These are phyloP conservation scores for Amphipyra tragopoginis DNA, from an alignment of 2,888 invertebrate genomes.

Conservation along the genomic window DNA sequence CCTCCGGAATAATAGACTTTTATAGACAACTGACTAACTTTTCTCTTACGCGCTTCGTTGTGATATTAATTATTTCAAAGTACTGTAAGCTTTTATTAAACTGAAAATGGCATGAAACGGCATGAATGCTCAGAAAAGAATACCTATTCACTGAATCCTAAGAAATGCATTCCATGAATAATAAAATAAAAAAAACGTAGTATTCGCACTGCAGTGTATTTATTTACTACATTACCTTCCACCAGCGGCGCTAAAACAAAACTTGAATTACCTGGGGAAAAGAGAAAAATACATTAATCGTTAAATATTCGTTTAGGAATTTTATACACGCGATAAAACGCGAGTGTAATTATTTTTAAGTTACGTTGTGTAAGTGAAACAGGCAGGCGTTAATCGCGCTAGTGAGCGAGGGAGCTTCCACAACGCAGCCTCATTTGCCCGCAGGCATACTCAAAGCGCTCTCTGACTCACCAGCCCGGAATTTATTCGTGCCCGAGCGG, in stretches of 20 bases:
- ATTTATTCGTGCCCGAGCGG: slow-evolving; percentile 56
- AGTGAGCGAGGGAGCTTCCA: slow-evolving; percentile 21
- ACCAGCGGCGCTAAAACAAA: slow-evolving; percentile 23
- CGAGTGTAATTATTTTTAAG: slow-evolving; percentile 17
- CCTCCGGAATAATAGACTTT: slow-evolving; percentile 19
- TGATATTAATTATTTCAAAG: slow-evolving; percentile 19
- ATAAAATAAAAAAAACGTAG: slow-evolving; percentile 3
- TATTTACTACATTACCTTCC: slow-evolving; percentile 37
- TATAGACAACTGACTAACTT: slow-evolving; percentile 20
- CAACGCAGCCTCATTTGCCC: slow-evolving; percentile 53
- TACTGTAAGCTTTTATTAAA: background rate
- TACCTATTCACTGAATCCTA: slow-evolving; percentile 6
- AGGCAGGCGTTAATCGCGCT: slow-evolving; percentile 21
- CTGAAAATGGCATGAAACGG: slow-evolving; percentile 3
- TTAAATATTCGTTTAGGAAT: background rate
- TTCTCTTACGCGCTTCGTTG: slow-evolving; percentile 3
- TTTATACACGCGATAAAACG: slow-evolving; percentile 1
- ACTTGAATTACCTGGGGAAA: slow-evolving; percentile 53
- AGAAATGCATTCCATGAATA: slow-evolving; percentile 10
- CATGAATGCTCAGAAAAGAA: no score
- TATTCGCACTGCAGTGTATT: slow-evolving; percentile 26
- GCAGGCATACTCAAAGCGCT: slow-evolving; percentile 57
- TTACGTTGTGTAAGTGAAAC: slow-evolving; percentile 15
- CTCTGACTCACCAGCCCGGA: slow-evolving; percentile 59
- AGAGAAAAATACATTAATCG: slow-evolving; percentile 10